Evolutionary conservation across 2,113 vertebrate species (phyloP), one percentile per base, ranked within the genome.

Genomic region (Ascaphus truei): DNA sequence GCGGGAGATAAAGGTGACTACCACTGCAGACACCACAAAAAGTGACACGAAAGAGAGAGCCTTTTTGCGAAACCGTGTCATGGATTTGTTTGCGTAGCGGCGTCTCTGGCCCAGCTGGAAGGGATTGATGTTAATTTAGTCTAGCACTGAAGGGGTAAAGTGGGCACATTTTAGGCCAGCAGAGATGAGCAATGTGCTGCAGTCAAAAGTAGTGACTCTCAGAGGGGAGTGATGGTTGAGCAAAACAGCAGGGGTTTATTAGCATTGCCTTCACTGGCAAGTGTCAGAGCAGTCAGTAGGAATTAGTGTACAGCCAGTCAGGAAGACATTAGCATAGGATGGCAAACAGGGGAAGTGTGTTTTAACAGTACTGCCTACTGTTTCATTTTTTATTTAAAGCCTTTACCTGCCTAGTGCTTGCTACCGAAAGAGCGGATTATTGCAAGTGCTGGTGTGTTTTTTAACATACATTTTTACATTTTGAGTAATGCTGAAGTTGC

Each of bases 171-270:
- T 41, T 6, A 27, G 37, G 23, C 15, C 25, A 36, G 33, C 23
- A 41, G 13, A 65, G 48, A 63, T 48, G 62, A 53, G 64, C 64
- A 68, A 27, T 15, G 20, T 7, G 13, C 26, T 31, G 51, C 63
- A 67, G 63, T 67, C 63, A 68, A 39, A 31, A 55, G 53, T 34
- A 47, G 64, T 68, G 64, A 47, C 64, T 57, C n/a, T n/a, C 52
- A 16, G 39, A 26, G 18, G 9, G 62, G 29, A 73, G 33, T 72
- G 7, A 2, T 0, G 0, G 36, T 48, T 23, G 43, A 23, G 16
- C 41, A 61, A 58, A 71, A 68, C 6, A 74, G 57, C 39, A 36
- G 61, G 43, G 68, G 13, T 30, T 48, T 9, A 61, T 39, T 30
- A 26, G 16, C 52, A 3, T 16, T 73, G 53, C 48, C 34, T 74